These are phyloP conservation scores for Sminthopsis crassicaudata DNA, from an alignment of 2,113 vertebrate genomes.

Conservation along the genomic window DNA sequence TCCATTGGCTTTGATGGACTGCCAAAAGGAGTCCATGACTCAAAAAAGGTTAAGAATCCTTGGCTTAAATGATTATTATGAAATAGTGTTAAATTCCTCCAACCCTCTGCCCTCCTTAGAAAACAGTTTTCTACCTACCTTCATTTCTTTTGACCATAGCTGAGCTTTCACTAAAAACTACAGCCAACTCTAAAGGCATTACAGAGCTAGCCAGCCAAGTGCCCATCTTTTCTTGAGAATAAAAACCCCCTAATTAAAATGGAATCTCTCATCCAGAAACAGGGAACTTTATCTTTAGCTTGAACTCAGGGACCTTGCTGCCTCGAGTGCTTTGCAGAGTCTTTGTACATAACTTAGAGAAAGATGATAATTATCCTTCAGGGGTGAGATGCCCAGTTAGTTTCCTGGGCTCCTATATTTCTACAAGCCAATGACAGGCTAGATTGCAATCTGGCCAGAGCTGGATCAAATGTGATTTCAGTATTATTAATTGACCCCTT, in stretches of 20 bases:
- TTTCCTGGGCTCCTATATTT: neutral
- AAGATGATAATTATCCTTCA: slow-evolving; percentile 6
- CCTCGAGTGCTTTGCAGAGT: neutral
- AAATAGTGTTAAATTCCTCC: neutral
- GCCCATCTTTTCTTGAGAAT: neutral
- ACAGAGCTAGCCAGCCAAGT: neutral
- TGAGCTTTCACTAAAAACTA: neutral
- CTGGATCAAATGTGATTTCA: neutral
- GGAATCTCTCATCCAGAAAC: neutral
- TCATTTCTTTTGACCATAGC: neutral
- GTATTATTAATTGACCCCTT: slow-evolving; percentile 52
- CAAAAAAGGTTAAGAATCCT: neutral
- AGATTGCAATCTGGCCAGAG: slow-evolving; percentile 24
- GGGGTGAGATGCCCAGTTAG: neutral
- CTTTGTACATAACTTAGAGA: neutral
- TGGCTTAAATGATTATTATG: neutral
- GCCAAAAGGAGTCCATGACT: neutral
- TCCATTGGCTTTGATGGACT: neutral
- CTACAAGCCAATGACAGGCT: slow-evolving; percentile 23
- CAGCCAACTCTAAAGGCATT: neutral
- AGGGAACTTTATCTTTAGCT: slow-evolving; percentile 21
- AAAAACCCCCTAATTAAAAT: slow-evolving; percentile 43
- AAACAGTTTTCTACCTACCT: neutral
- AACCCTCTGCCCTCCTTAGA: neutral
- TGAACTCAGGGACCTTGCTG: neutral